A percentile compares a stretch with the other conserved stretches of the same genome.
Evolutionary conservation across 2,888 invertebrate genomes (phyloP).

Genomic region (Mactromeris polynyma): DNA sequence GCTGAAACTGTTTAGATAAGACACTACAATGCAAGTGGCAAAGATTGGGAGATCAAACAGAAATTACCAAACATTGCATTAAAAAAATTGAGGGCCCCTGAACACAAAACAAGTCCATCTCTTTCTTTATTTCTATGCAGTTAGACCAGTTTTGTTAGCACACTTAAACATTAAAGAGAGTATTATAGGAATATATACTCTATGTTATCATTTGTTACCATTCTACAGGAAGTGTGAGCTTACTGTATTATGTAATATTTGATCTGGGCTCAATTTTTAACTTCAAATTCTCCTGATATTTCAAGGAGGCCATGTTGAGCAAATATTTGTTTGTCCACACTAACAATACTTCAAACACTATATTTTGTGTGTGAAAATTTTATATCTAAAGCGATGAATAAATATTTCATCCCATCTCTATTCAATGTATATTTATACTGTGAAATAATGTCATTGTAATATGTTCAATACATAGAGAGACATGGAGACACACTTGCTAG

Average conservation of each 20-base stretch:
- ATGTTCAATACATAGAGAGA: not conserved
- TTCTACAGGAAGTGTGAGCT: not conserved
- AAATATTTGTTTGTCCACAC: conserved; percentile 4
- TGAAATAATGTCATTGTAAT: not conserved
- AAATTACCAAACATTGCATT: not conserved
- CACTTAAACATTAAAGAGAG: no score
- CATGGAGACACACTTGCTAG: not conserved
- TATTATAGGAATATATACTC: no score
- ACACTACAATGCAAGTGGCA: not conserved
- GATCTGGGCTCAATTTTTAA: not conserved
- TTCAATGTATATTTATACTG: not conserved
- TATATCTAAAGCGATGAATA: not conserved
- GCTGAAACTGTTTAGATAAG: not conserved
- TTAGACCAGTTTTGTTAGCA: no score
- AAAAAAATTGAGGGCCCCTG: not conserved
- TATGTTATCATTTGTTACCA: no score
- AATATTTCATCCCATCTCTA: not conserved
- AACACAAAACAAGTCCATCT: no score
- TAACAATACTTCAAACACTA: not conserved
- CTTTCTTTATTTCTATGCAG: no score
- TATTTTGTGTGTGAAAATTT: not conserved
- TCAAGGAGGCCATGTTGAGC: not conserved
- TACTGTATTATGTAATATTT: not conserved
- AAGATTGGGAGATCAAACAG: not conserved
- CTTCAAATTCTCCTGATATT: not conserved